Base-by-base conservation (phyloP, 2,888 invertebrate genomes). In the Anodontia alba region DNA sequence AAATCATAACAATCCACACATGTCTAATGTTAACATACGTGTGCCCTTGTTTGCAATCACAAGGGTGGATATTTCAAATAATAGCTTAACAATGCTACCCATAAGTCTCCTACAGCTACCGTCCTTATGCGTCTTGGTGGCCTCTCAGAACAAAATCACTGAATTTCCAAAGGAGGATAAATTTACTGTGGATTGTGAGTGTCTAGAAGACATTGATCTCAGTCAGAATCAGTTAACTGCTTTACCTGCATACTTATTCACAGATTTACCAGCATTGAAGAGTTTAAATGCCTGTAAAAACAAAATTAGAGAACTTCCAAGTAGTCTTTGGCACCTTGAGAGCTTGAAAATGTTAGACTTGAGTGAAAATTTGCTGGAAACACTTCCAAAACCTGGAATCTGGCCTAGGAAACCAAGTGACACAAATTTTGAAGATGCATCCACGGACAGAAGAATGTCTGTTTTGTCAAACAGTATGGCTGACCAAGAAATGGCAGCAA, bases 261-360 rank as follows among this genome's bases (percentile, higher is more conserved):
- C 96, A 7, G 33, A 33, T 62, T 95, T 99, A 73, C 97, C 98
- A 0, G 95, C 96, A 0, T 95, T 99, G 51, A 95, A 96, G 17
- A 97, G 97, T 1, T 95, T 99, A 86, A 98, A 99, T 94, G 96
- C 97, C 0, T 97, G 98, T 0, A 97, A 98, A 91, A 99, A 99
- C 95, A 96, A 97, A 74, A 95, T 99, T 26, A 96, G 96, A 69
- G 97, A 97, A 89, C 95, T 99, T 85, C 96, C 96, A 3, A 31
- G 84, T 10, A 89, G 89, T 31, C 77, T 90, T 43, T 92, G 91
- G 90, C 72, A 81, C 49, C 81, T 88, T 5, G 62, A 78, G 0
- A 74, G 77, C 17, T 73, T 90, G 57, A 80, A 86, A 70, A 83
- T 81, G 2, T 42, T 89, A 26, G 85, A 87, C 38, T 78, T 86